These are phyloP conservation scores for Pantelozetes paolii DNA, from an alignment of 2,888 invertebrate species.

Conservation along the genomic window DNA sequence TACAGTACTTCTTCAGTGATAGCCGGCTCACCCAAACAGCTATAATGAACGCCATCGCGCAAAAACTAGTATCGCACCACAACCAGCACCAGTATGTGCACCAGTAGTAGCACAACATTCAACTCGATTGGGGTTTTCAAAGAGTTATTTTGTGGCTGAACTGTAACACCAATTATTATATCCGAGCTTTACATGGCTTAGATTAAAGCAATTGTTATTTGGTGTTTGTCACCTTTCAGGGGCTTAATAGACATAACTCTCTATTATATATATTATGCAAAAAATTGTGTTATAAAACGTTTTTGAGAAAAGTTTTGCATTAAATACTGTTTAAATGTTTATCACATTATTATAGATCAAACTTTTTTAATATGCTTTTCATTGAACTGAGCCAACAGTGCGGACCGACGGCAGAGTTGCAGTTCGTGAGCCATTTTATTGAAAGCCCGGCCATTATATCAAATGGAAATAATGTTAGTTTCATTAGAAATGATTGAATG, in stretches of 20 bases:
- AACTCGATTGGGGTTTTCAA: conserved; percentile 23
- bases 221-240: conserved; percentile 17
- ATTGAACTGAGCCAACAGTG: background rate
- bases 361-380: conserved; percentile 22
- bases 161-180: conserved; percentile 2
- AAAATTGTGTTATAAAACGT: background rate
- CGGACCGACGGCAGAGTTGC: background rate
- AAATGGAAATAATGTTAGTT: conserved; percentile 30
- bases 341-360: conserved; percentile 31
- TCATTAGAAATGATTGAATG: conserved; percentile 34
- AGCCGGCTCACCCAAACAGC: background rate
- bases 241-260: background rate
- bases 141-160: conserved; percentile 34
- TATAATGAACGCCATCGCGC: conserved; percentile 26
- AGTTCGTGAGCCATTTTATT: conserved; percentile 29
- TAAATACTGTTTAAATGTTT: background rate
- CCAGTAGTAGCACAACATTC: conserved; percentile 22
- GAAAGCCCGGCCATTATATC: conserved; percentile 18
- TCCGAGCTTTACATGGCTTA: background rate
- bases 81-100: conserved; percentile 1
- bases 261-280: background rate
- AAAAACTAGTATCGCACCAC: conserved; percentile 33
- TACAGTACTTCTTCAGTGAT: conserved; percentile 30
- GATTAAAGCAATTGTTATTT: conserved; percentile 11
- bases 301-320: background rate